phyloP scores from a whole-genome alignment of 1,140 invertebrate genomes.

The Spodoptera frugiperda region DNA sequence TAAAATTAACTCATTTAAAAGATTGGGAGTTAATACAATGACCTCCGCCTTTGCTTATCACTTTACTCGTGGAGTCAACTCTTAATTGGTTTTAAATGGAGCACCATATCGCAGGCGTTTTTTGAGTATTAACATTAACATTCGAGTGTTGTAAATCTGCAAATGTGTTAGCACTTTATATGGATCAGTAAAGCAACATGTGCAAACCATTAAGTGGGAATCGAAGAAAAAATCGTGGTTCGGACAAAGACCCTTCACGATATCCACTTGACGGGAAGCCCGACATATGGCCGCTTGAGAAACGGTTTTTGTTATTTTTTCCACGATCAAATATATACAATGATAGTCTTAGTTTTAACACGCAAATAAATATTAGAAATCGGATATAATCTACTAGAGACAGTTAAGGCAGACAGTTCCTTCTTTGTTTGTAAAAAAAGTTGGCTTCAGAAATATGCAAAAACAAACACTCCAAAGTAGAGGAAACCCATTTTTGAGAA shows the following conservation, averaged over 20 bases:
- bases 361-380: background rate
- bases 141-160: slow-evolving; percentile 34
- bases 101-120: background rate
- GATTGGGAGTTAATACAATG: slow-evolving; percentile 33
- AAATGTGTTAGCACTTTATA: slow-evolving; percentile 28
- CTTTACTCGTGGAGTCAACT: too few relatives aligned
- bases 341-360: background rate
- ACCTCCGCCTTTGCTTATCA: slow-evolving; percentile 47
- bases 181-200: slow-evolving; percentile 49
- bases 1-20: slow-evolving; percentile 33
- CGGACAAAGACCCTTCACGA: slow-evolving; percentile 41
- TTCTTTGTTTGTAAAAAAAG: background rate
- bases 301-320: slow-evolving; percentile 55
- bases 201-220: slow-evolving; percentile 49
- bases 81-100: slow-evolving; percentile 8
- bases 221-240: slow-evolving; percentile 53
- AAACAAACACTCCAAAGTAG: slow-evolving; percentile 5
- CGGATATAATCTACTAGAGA: too few relatives aligned
- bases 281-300: slow-evolving; percentile 64
- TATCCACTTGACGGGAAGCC: slow-evolving; percentile 67
- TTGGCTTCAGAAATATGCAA: slow-evolving; percentile 13
- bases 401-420: too few relatives aligned
- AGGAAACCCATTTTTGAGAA: slow-evolving; percentile 37
- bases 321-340: slow-evolving; percentile 43
- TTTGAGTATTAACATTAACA: slow-evolving; percentile 2